phyloP scores from a whole-genome alignment of 2,113 vertebrate species.

The Pachyramphus minor region DNA sequence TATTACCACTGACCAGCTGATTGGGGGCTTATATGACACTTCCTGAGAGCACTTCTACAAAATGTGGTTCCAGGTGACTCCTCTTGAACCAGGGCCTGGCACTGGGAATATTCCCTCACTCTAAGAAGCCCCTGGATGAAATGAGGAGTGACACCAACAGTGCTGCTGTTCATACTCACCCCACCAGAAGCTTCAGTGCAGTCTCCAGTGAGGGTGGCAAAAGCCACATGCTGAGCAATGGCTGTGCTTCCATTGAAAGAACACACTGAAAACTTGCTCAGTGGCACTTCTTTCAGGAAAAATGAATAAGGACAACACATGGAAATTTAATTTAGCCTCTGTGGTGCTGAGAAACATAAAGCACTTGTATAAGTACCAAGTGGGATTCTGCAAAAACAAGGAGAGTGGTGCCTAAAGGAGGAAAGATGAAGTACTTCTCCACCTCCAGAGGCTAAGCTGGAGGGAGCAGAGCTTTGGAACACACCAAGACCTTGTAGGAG shows the following conservation, averaged over 20 bases:
- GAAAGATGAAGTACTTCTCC: not conserved
- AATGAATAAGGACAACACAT: not conserved
- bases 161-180: not conserved
- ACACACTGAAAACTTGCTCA: not conserved
- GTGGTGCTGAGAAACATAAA: not conserved
- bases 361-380: not conserved
- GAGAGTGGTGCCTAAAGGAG: not conserved
- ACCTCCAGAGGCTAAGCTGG: not conserved
- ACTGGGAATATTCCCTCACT: not conserved
- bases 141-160: accelerated
- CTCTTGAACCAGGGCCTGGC: not conserved
- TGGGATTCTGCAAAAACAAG: not conserved
- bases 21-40: not conserved
- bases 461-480: not conserved
- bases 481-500: not conserved
- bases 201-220: not conserved
- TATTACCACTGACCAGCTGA: not conserved
- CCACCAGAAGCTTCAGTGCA: not conserved
- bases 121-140: not conserved
- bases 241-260: not conserved
- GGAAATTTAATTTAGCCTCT: not conserved
- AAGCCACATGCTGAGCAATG: not conserved
- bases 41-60: not conserved
- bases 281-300: not conserved
- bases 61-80: not conserved